phyloP scores from a whole-genome alignment of 2,113 vertebrate species.

The Muntiacus reevesi region DNA sequence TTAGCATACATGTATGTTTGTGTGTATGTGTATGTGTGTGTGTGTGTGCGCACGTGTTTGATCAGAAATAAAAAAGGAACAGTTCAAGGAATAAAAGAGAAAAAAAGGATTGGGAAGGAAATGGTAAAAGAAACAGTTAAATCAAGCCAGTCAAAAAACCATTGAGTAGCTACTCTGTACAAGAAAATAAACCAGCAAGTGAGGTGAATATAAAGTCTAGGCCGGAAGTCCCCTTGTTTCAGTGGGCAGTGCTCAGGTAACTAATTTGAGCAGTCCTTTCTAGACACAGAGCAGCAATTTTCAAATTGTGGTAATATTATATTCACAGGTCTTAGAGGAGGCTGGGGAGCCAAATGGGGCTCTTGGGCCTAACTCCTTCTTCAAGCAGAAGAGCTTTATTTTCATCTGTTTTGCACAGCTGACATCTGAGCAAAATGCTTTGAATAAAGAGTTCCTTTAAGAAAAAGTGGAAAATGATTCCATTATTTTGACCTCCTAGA shows the following conservation, averaged over 20 bases:
- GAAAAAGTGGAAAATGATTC: background rate
- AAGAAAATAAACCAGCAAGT: background rate
- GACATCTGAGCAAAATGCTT: background rate
- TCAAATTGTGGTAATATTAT: background rate
- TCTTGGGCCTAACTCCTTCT: background rate
- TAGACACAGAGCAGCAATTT: background rate
- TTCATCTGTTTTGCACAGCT: background rate
- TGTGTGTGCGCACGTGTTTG: background rate
- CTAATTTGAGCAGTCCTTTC: background rate
- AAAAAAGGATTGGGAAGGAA: background rate
- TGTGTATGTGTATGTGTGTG: fast-evolving
- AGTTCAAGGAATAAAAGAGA: background rate
- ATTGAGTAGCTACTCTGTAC: background rate
- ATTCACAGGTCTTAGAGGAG: background rate
- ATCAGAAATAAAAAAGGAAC: background rate
- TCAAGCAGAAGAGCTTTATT: background rate
- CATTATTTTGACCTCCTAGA: background rate
- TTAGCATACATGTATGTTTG: background rate
- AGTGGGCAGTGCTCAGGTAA: background rate
- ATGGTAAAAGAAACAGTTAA: background rate
- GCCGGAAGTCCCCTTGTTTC: background rate
- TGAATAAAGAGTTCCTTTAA: background rate
- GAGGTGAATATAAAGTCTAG: background rate
- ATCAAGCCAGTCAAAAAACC: background rate
- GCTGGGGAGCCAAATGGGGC: background rate